Conservation (phyloP, 2,888 invertebrate species). For the Hybos culiciformis region DNA sequence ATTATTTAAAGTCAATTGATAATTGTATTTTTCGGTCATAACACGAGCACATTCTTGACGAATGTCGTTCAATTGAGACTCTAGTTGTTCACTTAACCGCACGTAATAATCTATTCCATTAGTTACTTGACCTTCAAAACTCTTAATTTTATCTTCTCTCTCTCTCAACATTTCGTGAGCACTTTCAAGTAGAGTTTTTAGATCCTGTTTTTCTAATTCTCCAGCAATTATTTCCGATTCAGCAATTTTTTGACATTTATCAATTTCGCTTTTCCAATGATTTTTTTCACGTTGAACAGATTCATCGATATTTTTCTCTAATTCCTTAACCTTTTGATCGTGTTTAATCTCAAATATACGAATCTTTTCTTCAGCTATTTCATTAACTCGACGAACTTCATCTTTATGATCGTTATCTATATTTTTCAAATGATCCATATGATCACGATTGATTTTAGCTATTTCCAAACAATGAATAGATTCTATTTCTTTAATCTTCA, state of each 20-base stretch:
- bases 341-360: conserved; percentile 31
- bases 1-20: conserved; percentile 33
- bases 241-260: conserved; percentile 41
- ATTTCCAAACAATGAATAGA: conserved; percentile 13
- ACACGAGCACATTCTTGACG: conserved; percentile 32
- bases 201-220: conserved; percentile 40
- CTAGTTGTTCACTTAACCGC: conserved; percentile 29
- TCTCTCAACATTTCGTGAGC: conserved; percentile 34
- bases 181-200: conserved; percentile 32
- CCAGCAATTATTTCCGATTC: conserved; percentile 41
- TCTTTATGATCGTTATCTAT: conserved; percentile 7
- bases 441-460: conserved; percentile 12
- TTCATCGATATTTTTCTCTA: conserved; percentile 34
- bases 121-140: conserved; percentile 30
- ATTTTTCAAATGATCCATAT: conserved; percentile 10
- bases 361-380: conserved; percentile 31
- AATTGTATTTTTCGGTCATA: conserved; percentile 35
- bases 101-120: conserved; percentile 33
- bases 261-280: conserved; percentile 37
- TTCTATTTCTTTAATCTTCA: conserved; percentile 17
- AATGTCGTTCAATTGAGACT: conserved; percentile 32
- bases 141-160: conserved; percentile 32
- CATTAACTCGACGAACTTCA: conserved; percentile 31
- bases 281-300: conserved; percentile 35
- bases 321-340: conserved; percentile 35